phyloP scores from a whole-genome alignment of 2,797 vertebrate genomes.

The Tenualosa ilisha region DNA sequence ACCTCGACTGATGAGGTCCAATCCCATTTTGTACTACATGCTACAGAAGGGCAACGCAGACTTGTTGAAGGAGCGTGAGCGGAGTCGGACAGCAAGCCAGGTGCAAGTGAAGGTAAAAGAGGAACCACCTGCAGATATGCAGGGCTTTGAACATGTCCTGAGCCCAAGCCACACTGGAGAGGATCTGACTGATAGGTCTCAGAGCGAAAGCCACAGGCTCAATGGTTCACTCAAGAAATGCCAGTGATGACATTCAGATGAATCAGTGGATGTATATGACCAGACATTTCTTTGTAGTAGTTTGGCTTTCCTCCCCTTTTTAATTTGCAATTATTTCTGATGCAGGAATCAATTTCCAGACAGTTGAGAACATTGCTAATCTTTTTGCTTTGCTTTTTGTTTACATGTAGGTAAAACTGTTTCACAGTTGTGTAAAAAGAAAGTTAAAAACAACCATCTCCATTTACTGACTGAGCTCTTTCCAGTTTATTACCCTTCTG shows the following conservation, averaged over 20 bases:
- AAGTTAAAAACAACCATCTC: not conserved
- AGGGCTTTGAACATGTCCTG: conserved; percentile 82
- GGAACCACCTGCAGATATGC: conserved; percentile 79
- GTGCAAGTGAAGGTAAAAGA: conserved; percentile 83
- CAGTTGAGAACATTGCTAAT: not conserved
- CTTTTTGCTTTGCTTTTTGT: not conserved
- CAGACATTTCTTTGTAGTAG: conserved; percentile 14
- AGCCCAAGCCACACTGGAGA: conserved; percentile 50
- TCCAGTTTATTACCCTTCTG: not conserved
- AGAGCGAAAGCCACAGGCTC: conserved; percentile 45
- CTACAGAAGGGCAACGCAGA: conserved; percentile 91
- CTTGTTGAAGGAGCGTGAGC: conserved; percentile 71
- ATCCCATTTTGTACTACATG: conserved; percentile 99
- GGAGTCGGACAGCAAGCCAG: conserved; percentile 42
- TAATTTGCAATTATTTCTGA: not conserved
- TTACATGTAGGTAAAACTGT: conserved; percentile 14
- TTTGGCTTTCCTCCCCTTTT: conserved; percentile 8
- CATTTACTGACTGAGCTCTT: not conserved
- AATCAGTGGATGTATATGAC: conserved; percentile 36
- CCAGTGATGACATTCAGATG: conserved; percentile 34
- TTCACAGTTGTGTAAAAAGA: not conserved
- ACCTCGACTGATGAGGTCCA: conserved; percentile 93
- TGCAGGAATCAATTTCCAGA: not conserved
- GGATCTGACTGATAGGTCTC: conserved; percentile 45
- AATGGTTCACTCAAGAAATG: conserved; percentile 54